Percentiles rank a stretch among this genome's conserved stretches.
Evolutionary conservation across 2,113 vertebrate species (phyloP).

Genomic region (Malurus elegans): DNA sequence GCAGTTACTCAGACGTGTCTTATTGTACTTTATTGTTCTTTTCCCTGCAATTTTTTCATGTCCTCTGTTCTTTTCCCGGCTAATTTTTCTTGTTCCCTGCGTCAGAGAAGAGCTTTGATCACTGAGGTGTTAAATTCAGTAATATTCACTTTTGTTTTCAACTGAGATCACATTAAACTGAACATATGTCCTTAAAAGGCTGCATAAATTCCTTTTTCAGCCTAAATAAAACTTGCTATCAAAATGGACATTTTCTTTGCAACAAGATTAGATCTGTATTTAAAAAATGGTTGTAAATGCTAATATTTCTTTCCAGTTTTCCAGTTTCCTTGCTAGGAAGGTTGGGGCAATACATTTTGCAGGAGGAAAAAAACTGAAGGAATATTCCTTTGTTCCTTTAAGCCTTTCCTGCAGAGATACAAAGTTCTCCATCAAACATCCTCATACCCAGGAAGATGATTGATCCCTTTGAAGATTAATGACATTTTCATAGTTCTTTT

Average conservation of each 20-base stretch:
- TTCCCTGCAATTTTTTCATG: not conserved
- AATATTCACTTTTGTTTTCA: not conserved
- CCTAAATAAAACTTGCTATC: not conserved
- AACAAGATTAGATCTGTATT: not conserved
- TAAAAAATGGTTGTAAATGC: not conserved
- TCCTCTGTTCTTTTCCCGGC: not conserved
- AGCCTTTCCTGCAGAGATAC: not conserved
- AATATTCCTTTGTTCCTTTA: not conserved
- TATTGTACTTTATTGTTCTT: not conserved
- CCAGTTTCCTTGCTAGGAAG: not conserved
- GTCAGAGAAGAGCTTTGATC: constrained; percentile 14
- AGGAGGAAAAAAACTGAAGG: not conserved
- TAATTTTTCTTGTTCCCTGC: not conserved
- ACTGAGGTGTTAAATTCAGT: constrained; percentile 7
- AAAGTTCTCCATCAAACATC: not conserved
- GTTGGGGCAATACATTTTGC: not conserved
- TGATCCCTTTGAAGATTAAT: not conserved
- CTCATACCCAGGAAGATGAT: not conserved
- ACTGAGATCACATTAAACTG: not conserved
- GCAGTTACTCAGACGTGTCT: not conserved
- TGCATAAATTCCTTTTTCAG: not conserved
- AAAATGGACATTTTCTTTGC: not conserved
- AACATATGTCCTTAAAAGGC: not conserved
- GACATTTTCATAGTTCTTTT: not conserved
- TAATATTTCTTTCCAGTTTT: not conserved